Evolutionary conservation across 2,888 invertebrate species (phyloP), one percentile per base, ranked within the genome.

Genomic region (Ceraclea dissimilis): DNA sequence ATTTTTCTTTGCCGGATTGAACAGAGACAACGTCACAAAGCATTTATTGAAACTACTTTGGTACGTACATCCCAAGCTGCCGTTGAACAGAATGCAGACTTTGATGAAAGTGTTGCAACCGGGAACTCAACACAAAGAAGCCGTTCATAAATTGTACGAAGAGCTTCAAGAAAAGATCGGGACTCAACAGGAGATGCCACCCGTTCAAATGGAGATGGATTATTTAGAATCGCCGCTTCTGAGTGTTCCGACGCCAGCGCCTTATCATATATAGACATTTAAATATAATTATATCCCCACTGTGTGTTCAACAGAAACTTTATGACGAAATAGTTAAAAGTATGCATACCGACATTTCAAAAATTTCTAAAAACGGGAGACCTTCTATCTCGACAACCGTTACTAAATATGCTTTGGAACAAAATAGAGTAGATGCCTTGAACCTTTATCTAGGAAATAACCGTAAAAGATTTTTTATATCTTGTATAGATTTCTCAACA

Each of bases 31-130:
- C 77, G 94, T 95, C 0, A 88, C 90, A 2, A 81, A 93, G 51
- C 97, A 97, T 76, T 79, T 96, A 67, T 72, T 95, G 49, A 92
- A 95, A 69, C 76, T 97, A 50, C 72, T 96, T 34, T 95, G 93
- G 91, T 93, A 93, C 68, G 86, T 93, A 60, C 86, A 94, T 71
- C 86, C 85, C 18, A 92, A 91, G 70, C 71, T 96, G 57, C 93
- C 93, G 1, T 79, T 84, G 2, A 82, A 82, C 44, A 82, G 93
- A 61, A 75, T 93, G 60, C 86, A 88, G 63, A 86, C 89, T 1
- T 73, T 94, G 17, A 83, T 94, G 76, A 90, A 90, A 67, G 86
- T 86, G 13, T 72, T 92, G 21, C 86, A 89, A 63, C 85, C 84
- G 1, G 85, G 83, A 1, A 79, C 83, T 20, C 85, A 92, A 70